These are phyloP conservation scores for Drosophila melanogaster DNA, from an alignment of 1,140 invertebrate species.

Conservation along the genomic window DNA sequence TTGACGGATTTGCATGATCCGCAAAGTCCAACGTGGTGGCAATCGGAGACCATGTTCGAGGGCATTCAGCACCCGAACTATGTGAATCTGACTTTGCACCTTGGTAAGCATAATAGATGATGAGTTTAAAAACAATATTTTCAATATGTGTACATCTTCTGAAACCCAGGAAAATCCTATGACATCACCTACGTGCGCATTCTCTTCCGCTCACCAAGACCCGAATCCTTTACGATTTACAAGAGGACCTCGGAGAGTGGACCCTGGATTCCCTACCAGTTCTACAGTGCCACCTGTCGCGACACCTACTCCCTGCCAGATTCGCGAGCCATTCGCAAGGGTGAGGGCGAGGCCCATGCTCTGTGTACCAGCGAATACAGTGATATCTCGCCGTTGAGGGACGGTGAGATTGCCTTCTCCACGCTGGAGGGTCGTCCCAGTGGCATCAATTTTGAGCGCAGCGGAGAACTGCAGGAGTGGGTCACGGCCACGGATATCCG, in stretches of 20 bases:
- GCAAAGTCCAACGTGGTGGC: conserved; percentile 98
- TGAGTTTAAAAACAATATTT: not conserved
- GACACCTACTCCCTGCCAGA: conserved; percentile 95
- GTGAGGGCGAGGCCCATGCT: conserved; percentile 93
- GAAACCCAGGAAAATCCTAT: conserved; percentile 93
- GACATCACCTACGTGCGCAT: conserved; percentile 98
- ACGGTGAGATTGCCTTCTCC: conserved; percentile 98
- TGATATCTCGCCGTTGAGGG: conserved; percentile 97
- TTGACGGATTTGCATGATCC: conserved; percentile 96
- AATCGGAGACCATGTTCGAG: conserved; percentile 98
- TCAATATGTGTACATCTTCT: not conserved
- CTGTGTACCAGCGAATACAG: conserved; percentile 98
- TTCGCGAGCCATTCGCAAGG: conserved; percentile 88
- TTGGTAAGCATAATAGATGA: conserved; percentile 88
- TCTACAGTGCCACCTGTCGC: conserved; percentile 96
- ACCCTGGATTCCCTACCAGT: conserved; percentile 98
- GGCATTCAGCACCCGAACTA: conserved; percentile 94
- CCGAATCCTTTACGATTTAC: conserved; percentile 98
- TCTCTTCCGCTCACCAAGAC: conserved; percentile 96
- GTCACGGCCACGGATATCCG: conserved; percentile 97
- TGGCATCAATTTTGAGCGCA: conserved; percentile 95
- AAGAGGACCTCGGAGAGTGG: conserved; percentile 92
- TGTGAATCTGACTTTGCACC: conserved; percentile 95
- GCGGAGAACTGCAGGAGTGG: conserved; percentile 97
- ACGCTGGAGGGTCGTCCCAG: conserved; percentile 97